Conservation (phyloP, 1,140 invertebrate species). For the Bombus turneri region DNA sequence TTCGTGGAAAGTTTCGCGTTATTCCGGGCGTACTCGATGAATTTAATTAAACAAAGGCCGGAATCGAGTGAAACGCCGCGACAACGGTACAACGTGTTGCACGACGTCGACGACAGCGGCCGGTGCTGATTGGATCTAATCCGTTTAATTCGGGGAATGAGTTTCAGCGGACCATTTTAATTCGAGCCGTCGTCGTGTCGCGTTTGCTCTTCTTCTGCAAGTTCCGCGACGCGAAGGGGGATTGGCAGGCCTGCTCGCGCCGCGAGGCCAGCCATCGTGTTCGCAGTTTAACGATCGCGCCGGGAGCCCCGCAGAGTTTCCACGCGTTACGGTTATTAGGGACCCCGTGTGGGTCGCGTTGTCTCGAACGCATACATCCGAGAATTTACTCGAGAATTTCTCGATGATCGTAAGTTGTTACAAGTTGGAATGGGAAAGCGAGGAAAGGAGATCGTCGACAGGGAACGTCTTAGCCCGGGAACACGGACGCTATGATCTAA, state of each 20-base stretch:
- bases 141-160: slow-evolving; percentile 79
- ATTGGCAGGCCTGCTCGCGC: not conserved
- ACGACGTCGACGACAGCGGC: slow-evolving; percentile 34
- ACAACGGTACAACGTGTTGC: slow-evolving; percentile 50
- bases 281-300: slow-evolving; percentile 20
- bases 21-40: not conserved
- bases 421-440: not conserved
- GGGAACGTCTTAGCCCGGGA: not conserved
- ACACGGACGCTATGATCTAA: not conserved
- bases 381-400: not conserved
- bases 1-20: not conserved
- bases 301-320: not conserved
- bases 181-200: slow-evolving; percentile 66
- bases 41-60: slow-evolving; percentile 59
- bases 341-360: not conserved
- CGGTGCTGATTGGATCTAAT: slow-evolving; percentile 78
- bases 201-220: slow-evolving; percentile 64
- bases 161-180: slow-evolving; percentile 79
- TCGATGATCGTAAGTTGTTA: not conserved
- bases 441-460: not conserved
- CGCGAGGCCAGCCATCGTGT: not conserved
- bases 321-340: not conserved
- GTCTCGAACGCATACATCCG: not conserved
- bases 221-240: slow-evolving; percentile 37
- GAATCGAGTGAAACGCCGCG: slow-evolving; percentile 48